Evolutionary conservation across 1,140 invertebrate species (phyloP).

Genomic region (Bombus superbus): DNA sequence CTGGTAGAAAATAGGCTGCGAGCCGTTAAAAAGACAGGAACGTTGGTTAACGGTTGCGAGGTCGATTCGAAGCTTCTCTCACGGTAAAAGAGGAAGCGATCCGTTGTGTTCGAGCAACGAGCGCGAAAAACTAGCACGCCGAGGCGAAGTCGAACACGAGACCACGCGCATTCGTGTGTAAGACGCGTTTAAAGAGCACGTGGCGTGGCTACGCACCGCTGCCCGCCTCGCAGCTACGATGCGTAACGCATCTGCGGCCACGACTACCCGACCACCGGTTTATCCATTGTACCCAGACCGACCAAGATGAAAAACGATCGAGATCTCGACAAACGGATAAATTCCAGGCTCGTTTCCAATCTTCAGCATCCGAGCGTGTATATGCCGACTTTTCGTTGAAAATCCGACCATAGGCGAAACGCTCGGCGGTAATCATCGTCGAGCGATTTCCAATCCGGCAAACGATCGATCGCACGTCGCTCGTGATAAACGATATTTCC

Average conservation of each 20-base stretch:
- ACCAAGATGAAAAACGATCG: neutral
- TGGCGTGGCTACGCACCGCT: slow-evolving; percentile 40
- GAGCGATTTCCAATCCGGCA: neutral
- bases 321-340: neutral
- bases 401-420: neutral
- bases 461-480: neutral
- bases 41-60: slow-evolving; percentile 50
- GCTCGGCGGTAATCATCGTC: neutral
- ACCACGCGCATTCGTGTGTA: slow-evolving; percentile 1
- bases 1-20: slow-evolving; percentile 3
- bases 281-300: slow-evolving; percentile 16
- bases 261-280: neutral
- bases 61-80: slow-evolving; percentile 11
- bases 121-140: slow-evolving; percentile 58
- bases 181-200: slow-evolving; percentile 57
- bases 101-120: slow-evolving; percentile 45
- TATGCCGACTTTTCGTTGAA: too few relatives aligned
- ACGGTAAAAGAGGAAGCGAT: slow-evolving; percentile 52
- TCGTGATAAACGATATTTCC: slow-evolving; percentile 14
- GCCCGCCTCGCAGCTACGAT: slow-evolving; percentile 44
- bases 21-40: slow-evolving; percentile 11
- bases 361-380: too few relatives aligned
- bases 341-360: neutral
- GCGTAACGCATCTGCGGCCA: slow-evolving; percentile 45
- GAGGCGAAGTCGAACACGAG: slow-evolving; percentile 36